Evolutionary conservation across 2,888 invertebrate species (phyloP).

Genomic region (Nowickia ferox): DNA sequence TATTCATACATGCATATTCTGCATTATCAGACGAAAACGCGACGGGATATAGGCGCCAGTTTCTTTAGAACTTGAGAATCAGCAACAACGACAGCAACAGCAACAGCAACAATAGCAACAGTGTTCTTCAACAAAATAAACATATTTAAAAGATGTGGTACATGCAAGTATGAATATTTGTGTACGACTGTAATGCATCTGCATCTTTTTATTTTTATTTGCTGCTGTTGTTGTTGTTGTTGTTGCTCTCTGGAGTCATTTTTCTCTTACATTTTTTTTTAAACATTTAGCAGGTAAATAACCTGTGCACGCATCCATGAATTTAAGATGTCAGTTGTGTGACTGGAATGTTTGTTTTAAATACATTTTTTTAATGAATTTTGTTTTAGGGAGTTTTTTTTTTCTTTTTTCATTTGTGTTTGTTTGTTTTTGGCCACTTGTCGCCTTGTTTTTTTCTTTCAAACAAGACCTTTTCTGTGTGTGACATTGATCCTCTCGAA

Average conservation of each 20-base stretch:
- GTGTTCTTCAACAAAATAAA: conserved; percentile 50
- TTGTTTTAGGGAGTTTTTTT: conserved; percentile 10
- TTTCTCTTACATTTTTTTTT: conserved; percentile 26
- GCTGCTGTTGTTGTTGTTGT: background rate
- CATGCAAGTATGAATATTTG: conserved; percentile 21
- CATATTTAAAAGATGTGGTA: conserved; percentile 46
- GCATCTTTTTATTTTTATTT: conserved; percentile 30
- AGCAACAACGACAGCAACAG: conserved; percentile 13
- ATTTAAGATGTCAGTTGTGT: conserved; percentile 72
- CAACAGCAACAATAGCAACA: conserved; percentile 16
- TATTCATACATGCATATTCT: conserved; percentile 75
- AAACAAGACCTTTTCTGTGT: conserved; percentile 47
- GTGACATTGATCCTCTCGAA: conserved; percentile 67
- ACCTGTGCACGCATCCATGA: conserved; percentile 72
- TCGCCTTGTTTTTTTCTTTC: conserved; percentile 47
- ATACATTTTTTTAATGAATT: conserved; percentile 27
- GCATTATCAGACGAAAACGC: conserved; percentile 83
- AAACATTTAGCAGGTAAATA: conserved; percentile 70
- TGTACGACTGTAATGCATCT: conserved; percentile 56
- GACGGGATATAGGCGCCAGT: conserved; percentile 83
- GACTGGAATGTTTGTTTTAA: conserved; percentile 58
- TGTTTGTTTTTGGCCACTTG: conserved; percentile 58
- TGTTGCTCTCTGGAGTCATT: background rate
- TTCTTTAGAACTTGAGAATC: conserved; percentile 56
- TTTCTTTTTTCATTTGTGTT: background rate